Percentiles rank a stretch among this genome's conserved stretches.
phyloP scores from a whole-genome alignment of 2,888 invertebrate genomes.

The Reticulitermes lucifugus region DNA sequence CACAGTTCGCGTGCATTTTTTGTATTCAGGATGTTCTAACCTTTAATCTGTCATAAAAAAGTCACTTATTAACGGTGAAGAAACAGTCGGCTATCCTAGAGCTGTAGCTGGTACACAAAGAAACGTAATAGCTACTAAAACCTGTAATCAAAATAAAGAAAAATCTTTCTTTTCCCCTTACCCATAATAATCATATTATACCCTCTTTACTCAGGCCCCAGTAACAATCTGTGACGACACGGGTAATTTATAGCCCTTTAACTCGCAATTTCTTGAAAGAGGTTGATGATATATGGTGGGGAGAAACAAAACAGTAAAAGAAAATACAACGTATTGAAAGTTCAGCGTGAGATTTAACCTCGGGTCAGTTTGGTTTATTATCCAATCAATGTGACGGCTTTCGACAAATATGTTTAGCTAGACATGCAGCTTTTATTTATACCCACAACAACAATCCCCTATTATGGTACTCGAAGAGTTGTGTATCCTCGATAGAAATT shows the following conservation, averaged over 20 bases:
- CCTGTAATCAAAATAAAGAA: conserved; percentile 49
- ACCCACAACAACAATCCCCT: not conserved
- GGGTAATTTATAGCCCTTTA: conserved; percentile 52
- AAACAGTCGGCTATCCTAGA: not conserved
- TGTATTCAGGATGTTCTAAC: not conserved
- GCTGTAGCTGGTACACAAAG: conserved; percentile 21
- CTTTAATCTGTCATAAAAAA: conserved; percentile 9
- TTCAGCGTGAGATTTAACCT: not conserved
- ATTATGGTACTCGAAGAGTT: not conserved
- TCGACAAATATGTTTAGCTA: not conserved
- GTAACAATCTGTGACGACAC: conserved; percentile 45
- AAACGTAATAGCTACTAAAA: conserved; percentile 41
- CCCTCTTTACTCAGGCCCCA: conserved; percentile 46
- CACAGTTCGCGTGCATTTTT: not conserved
- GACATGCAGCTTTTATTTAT: not conserved
- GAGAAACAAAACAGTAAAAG: conserved; percentile 24
- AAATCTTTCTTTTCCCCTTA: conserved; percentile 34
- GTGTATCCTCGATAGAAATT: not conserved
- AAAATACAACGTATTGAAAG: not conserved
- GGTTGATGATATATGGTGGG: conserved; percentile 42
- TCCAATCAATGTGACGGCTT: not conserved
- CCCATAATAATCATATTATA: conserved; percentile 39
- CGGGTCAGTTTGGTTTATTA: not conserved
- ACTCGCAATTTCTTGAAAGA: conserved; percentile 45
- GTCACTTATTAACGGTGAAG: not conserved